A percentile compares a stretch with the other conserved stretches of the same genome.
Evolutionary conservation across 2,113 vertebrate species (phyloP).

Genomic region (Ardeotis arabs): DNA sequence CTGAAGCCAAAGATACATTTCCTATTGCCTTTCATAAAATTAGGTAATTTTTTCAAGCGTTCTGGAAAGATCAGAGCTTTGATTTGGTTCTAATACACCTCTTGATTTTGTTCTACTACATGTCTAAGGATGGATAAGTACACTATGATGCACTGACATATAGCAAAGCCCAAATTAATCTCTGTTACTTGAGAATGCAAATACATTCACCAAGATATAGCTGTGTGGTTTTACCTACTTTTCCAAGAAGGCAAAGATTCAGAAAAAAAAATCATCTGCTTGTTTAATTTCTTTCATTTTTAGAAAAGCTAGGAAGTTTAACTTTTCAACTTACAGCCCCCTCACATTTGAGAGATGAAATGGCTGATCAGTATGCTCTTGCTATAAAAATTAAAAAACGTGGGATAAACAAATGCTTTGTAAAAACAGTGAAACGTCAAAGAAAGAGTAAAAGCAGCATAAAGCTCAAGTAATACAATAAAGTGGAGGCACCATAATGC

Average conservation of each 20-base stretch:
- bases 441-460: not conserved
- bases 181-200: not conserved
- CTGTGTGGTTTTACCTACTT: not conserved
- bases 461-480: not conserved
- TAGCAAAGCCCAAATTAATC: not conserved
- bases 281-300: not conserved
- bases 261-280: not conserved
- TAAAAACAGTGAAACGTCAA: not conserved
- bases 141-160: not conserved
- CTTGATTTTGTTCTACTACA: not conserved
- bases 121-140: not conserved
- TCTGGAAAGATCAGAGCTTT: not conserved
- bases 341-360: not conserved
- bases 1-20: not conserved
- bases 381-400: not conserved
- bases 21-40: not conserved
- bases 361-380: not conserved
- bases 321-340: not conserved
- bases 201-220: not conserved
- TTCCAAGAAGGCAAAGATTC: not conserved
- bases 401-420: not conserved
- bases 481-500: not conserved
- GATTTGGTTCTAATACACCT: not conserved
- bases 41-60: not conserved
- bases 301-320: conserved; percentile 7